phyloP scores from a whole-genome alignment of 1,140 invertebrate species.

The Melitaea cinxia region DNA sequence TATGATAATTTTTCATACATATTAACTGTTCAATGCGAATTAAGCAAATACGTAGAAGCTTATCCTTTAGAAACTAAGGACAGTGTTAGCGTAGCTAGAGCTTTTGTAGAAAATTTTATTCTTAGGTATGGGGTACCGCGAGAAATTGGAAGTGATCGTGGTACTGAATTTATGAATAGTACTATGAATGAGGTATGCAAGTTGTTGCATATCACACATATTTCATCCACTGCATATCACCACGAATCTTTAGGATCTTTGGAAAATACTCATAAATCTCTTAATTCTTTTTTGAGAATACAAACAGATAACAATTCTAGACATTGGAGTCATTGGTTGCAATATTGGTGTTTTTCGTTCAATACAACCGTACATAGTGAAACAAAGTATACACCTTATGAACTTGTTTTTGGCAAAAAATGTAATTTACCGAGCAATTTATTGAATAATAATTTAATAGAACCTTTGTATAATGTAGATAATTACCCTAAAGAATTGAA shows the following conservation, averaged over 20 bases:
- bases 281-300: constrained; percentile 36
- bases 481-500: too few species aligned
- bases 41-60: constrained; percentile 18
- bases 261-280: constrained; percentile 40
- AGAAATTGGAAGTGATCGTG: constrained; percentile 16
- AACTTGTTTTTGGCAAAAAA: too few species aligned
- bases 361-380: too few species aligned
- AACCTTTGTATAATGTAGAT: too few species aligned
- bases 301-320: constrained; percentile 27
- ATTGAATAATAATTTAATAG: too few species aligned
- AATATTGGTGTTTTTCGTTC: too few species aligned
- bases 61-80: constrained; percentile 14
- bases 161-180: constrained; percentile 10
- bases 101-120: constrained; percentile 20
- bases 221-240: constrained; percentile 38
- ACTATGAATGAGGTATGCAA: constrained; percentile 36
- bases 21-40: constrained; percentile 22
- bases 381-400: too few species aligned
- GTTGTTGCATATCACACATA: constrained; percentile 35
- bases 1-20: constrained; percentile 12
- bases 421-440: too few species aligned
- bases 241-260: constrained; percentile 37
- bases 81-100: not conserved
- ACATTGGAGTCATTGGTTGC: constrained; percentile 10
- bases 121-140: constrained; percentile 21